Percentiles rank a stretch among this genome's conserved stretches.
phyloP scores from a whole-genome alignment of 1,140 invertebrate genomes.

The Drosophila quadrilineata region DNA sequence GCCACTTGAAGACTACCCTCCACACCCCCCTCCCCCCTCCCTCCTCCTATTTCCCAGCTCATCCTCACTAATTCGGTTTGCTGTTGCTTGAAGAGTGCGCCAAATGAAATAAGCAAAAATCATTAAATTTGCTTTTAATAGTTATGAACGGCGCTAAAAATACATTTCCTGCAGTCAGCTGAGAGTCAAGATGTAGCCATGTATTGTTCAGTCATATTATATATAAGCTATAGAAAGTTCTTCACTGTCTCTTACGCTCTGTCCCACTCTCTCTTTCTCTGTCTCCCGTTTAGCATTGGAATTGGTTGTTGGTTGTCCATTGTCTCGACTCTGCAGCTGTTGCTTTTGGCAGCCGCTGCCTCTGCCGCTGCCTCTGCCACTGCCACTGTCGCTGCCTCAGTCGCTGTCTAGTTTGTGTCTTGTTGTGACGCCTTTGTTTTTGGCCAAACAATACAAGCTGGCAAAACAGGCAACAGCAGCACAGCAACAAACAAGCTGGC shows the following conservation, averaged over 20 bases:
- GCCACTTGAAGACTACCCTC: constrained; percentile 13
- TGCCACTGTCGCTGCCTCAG: constrained; percentile 12
- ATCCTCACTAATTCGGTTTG: no score
- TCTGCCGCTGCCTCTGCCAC: neutral
- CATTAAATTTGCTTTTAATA: constrained; percentile 75
- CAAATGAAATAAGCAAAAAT: constrained; percentile 53
- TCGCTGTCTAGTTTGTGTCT: constrained; percentile 65
- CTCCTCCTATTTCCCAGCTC: no score
- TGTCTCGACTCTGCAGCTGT: constrained; percentile 31
- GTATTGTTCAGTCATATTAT: no score
- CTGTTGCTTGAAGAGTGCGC: constrained; percentile 33
- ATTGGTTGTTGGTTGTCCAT: constrained; percentile 28
- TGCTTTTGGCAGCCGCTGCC: constrained; percentile 1
- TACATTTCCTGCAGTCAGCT: constrained; percentile 65
- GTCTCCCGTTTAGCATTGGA: constrained; percentile 10
- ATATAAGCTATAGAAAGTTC: no score
- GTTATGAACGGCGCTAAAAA: constrained; percentile 64
- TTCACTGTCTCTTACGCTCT: no score
- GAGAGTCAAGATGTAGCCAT: neutral
- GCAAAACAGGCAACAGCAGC: constrained; percentile 11
- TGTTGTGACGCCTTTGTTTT: constrained; percentile 71
- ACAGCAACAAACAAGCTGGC: neutral
- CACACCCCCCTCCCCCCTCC: no score
- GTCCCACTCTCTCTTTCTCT: neutral
- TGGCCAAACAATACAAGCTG: constrained; percentile 51